phyloP scores from a whole-genome alignment of 2,113 vertebrate genomes.

The Nothobranchius furzeri region DNA sequence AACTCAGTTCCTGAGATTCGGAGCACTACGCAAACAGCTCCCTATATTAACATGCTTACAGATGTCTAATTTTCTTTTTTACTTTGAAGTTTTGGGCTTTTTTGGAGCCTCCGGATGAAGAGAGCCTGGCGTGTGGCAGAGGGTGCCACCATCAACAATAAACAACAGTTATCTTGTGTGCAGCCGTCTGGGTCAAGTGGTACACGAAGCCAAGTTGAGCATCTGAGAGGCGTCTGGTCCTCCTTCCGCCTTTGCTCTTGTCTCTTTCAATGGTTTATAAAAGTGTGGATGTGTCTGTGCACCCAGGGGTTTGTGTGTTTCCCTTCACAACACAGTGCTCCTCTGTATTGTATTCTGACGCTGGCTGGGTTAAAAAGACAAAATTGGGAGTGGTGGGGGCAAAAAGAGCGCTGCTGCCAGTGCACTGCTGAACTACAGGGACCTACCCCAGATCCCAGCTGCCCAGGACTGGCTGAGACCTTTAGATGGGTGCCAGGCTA shows the following conservation, averaged over 20 bases:
- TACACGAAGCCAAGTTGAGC: conserved; percentile 64
- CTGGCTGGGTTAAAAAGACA: conserved; percentile 75
- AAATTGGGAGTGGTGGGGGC: conserved; percentile 68
- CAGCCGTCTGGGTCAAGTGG: conserved; percentile 70
- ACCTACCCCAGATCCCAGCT: conserved; percentile 80
- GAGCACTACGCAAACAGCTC: too few species aligned
- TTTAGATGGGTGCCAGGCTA: conserved; percentile 78
- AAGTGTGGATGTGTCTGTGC: conserved; percentile 66
- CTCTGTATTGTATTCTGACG: conserved; percentile 74
- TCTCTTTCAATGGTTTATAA: conserved; percentile 67
- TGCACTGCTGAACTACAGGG: conserved; percentile 73
- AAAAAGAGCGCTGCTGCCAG: conserved; percentile 60
- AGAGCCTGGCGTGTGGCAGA: conserved; percentile 66
- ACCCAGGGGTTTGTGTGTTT: conserved; percentile 49
- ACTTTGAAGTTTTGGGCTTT: conserved; percentile 48
- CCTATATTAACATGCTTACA: background rate
- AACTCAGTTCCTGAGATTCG: too few species aligned
- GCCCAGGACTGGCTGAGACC: conserved; percentile 73
- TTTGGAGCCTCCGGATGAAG: conserved; percentile 61
- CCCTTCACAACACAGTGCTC: conserved; percentile 67
- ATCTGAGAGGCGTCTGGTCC: conserved; percentile 73
- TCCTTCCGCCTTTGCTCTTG: conserved; percentile 68
- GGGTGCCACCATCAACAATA: conserved; percentile 74
- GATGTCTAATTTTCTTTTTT: conserved; percentile 16
- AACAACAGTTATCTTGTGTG: conserved; percentile 78